Evolutionary conservation across 2,113 vertebrate genomes (phyloP), one percentile per base, ranked within the genome.

Genomic region (Rhea pennata): DNA sequence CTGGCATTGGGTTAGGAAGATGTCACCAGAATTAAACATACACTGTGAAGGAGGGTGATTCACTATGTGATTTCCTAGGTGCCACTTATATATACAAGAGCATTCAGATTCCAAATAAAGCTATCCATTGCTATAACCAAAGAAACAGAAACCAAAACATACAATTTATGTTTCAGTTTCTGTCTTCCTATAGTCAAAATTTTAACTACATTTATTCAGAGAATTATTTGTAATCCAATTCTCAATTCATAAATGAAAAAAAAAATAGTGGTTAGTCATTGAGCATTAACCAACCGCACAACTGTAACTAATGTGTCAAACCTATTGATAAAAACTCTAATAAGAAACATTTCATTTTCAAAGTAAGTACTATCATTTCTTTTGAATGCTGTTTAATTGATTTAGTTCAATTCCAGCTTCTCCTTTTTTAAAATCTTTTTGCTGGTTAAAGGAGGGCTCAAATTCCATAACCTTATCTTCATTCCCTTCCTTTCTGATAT

Each of bases 1-100:
- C 91, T 95, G 92, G 92, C 96, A 90, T 71, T 89, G 84, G 84
- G 94, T 95, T 92, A 91, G 94, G 91, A 67, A 92, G 93, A 97
- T 93, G 96, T 95, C 95, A 92, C 89, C 81, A 89, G 87, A 78
- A 94, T 96, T 94, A 92, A 21, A 92, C 74, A 89, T 93, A 92
- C 82, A 70, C 91, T 64, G 71, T 23, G 50, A 73, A 91, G 91
- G 65, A 92, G 84, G 75, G 42, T 74, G 87, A 95, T 91, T 93
- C 75, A 66, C 78, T 88, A 85, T 92, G 72, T 22, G 93, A 80
- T 73, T 90, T 90, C 83, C 36, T 17, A 95, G 79, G 90, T 94
- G 76, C 75, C 78, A 74, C 75, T 95, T 95, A 74, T 61, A 48
- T 29, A 11, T 54, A 73, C 39, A 39, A 70, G 54, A 92, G 70